A percentile compares a stretch with the other conserved stretches of the same genome.
Conservation (phyloP, 1,140 invertebrate species). For the Teleopsis dalmanni region DNA sequence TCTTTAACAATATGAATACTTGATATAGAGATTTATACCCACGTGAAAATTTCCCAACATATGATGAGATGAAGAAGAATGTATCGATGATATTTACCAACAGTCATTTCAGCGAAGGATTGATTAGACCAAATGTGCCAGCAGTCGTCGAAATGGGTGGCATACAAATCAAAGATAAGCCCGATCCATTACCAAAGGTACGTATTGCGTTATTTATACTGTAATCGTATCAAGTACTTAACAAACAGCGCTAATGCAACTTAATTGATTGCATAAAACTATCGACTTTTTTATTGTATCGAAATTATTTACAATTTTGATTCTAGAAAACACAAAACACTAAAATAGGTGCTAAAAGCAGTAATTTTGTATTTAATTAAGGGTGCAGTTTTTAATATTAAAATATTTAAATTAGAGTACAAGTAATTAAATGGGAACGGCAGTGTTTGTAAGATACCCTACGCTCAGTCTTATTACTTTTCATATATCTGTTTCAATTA, state of each 20-base stretch:
- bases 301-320: background rate
- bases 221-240: background rate
- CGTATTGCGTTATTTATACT: background rate
- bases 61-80: conserved; percentile 23
- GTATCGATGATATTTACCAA: conserved; percentile 35
- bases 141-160: conserved; percentile 45
- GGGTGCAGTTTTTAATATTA: no score
- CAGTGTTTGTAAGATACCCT: no score
- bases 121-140: conserved; percentile 38
- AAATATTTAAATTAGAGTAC: no score
- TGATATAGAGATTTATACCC: background rate
- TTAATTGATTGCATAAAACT: background rate
- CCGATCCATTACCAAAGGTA: conserved; percentile 40
- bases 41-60: conserved; percentile 1
- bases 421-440: no score
- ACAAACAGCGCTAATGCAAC: background rate
- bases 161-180: conserved; percentile 41
- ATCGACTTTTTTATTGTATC: background rate
- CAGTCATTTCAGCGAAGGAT: conserved; percentile 34
- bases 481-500: no score
- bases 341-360: background rate
- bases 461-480: no score
- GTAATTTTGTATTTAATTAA: background rate
- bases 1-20: background rate
- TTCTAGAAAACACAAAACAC: background rate